Base-by-base conservation (phyloP, 2,113 vertebrate genomes). In the Phalacrocorax carbo region DNA sequence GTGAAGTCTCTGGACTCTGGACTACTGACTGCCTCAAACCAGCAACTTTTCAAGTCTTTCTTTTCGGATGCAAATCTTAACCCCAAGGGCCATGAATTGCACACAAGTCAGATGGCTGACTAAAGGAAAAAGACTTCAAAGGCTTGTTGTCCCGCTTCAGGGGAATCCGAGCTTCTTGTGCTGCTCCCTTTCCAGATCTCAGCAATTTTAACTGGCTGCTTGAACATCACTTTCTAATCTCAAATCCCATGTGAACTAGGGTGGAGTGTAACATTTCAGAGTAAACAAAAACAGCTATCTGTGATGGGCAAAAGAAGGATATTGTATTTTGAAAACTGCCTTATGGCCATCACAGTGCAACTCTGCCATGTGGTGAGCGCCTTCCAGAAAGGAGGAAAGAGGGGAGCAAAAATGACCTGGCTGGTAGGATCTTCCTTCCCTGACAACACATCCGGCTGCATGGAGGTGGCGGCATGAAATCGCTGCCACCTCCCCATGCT, bases 81-180 rank as follows among this genome's bases (percentile, higher is more conserved):
- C 88, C 87, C 81, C 61, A 94, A 88, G 96, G 86, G 54, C 76
- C 51, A 4, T 34, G 30, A 62, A 73, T 32, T 75, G 88, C 66
- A 55, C 16, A 46, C 27, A 58, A 96, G 92, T 96, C 61, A 76
- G 95, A 77, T 61, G 90, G 84, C 86, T 96, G 89, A 95, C 80
- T 40, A 88, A 66, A 94, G 73, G 65, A 90, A 97, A 97, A 78
- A 72, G 3, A 80, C 94, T 97, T 98, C 97, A 98, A 98, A 98
- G 91, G 30, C 82, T 94, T 77, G 26, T 61, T 86, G 78, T 93
- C 94, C 86, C 69, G 68, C 90, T 97, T 88, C 66, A 48, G 91
- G 85, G 93, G 93, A 96, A 95, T 96, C 75, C 10, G 14, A 32
- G 38, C 51, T 89, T 82, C 76, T 96, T 34, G 3, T 29, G 79